Conservation (phyloP, 2,888 invertebrate genomes). For the Dione vanillae region DNA sequence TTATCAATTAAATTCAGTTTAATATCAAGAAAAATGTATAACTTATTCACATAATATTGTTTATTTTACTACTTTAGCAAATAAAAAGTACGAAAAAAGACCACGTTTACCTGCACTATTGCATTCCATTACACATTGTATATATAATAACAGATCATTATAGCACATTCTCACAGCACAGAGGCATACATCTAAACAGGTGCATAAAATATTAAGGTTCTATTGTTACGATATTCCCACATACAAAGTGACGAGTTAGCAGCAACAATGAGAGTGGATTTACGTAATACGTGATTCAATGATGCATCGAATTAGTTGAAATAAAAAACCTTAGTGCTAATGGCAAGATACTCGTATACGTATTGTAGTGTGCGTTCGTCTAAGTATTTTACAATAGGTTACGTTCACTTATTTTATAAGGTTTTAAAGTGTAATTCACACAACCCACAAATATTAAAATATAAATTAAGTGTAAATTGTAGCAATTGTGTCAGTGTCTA, state of each 20-base stretch:
- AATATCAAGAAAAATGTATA: no score
- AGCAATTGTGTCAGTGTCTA: no score
- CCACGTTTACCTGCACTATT: not conserved
- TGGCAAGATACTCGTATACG: no score
- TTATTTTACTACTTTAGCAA: not conserved
- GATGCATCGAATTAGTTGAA: constrained; percentile 37
- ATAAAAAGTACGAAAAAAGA: not conserved
- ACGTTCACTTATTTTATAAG: constrained; percentile 15
- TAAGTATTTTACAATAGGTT: constrained; percentile 4
- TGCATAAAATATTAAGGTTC: constrained; percentile 46
- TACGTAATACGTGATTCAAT: constrained; percentile 45
- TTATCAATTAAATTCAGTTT: no score
- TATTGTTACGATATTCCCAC: constrained; percentile 50
- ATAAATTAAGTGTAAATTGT: no score
- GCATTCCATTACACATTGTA: constrained; percentile 5
- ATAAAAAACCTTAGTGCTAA: constrained; percentile 30
- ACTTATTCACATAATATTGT: no score
- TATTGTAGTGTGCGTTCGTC: not conserved
- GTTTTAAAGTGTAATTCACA: not conserved
- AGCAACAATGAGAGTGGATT: constrained; percentile 46
- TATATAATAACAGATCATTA: constrained; percentile 28
- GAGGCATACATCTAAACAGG: constrained; percentile 35
- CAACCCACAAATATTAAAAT: no score
- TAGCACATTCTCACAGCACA: constrained; percentile 30
- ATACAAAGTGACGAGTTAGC: constrained; percentile 46